Base-by-base conservation (phyloP, 2,888 invertebrate species). In the Apantesis nais region DNA sequence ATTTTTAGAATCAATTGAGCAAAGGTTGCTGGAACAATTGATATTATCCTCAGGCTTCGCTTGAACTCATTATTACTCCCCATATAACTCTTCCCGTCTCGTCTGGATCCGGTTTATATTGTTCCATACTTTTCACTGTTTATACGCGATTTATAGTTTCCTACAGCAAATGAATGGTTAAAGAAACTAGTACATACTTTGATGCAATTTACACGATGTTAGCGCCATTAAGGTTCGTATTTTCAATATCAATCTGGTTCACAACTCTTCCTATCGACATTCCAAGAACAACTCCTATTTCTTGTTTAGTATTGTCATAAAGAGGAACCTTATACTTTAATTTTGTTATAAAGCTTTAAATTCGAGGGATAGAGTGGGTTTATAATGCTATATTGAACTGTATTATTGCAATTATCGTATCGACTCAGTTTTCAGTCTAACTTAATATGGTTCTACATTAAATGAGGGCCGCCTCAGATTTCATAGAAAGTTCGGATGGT, bases 81-180 rank as follows among this genome's bases (percentile, higher is more conserved):
- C 73, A 78, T 81, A 80, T 81, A 80, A 79, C 75, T 82, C 83
- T 78, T 73, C 68, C 69, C 67, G 73, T 77, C 78, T 78, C 79
- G 78, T 78, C 78, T 74, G 67, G 74, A 85, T 85, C 87, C 87
- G 84, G 87, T 86, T 83, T 81, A 82, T 83, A 86, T 88, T 85
- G 87, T 88, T 84, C 80, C 70, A 81, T 78, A 81, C 85, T 86
- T 87, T 86, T 85, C 82, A 84, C 83, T 88, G 83, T 84, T 82
- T 82, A 80, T 76, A 76, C 77, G 74, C 82, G 84, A 89, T 88
- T 89, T 88, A 89, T 88, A 83, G 84, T 85, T 90, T 87, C 86
- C 86, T 86, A 80, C 81, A 78, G 75, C 80, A 89, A 90, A 89
- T 87, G 81, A 88, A 85, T 83, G 83, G 81, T 78, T 83, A 73